Percentiles rank a stretch among this genome's conserved stretches.
Evolutionary conservation across 2,113 vertebrate genomes (phyloP).

Genomic region (Onychostruthus taczanowskii): DNA sequence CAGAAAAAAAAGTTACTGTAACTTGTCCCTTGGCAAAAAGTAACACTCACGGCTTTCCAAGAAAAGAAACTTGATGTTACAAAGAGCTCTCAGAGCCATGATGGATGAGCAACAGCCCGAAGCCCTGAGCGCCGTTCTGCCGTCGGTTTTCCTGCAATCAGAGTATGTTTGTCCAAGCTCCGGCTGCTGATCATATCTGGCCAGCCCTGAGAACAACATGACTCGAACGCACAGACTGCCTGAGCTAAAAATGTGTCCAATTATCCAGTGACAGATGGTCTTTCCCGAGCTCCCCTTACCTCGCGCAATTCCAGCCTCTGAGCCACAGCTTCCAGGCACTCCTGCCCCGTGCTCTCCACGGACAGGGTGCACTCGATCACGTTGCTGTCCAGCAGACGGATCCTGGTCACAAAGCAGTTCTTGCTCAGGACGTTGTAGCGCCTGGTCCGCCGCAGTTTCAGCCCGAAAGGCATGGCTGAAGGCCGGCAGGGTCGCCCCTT

Average conservation of each 20-base stretch:
- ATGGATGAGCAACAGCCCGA: neutral
- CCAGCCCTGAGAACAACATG: neutral
- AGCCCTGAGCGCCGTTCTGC: neutral
- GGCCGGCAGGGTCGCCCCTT: neutral
- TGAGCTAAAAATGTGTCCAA: neutral
- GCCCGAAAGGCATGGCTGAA: conserved; percentile 90
- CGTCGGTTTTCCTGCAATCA: neutral
- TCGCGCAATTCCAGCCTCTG: conserved; percentile 94
- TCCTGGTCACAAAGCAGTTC: conserved; percentile 95
- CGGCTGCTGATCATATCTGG: neutral
- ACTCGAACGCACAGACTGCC: neutral
- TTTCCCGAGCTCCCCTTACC: conserved; percentile 69
- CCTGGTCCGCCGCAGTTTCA: conserved; percentile 89
- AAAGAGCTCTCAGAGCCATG: neutral
- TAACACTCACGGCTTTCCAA: neutral
- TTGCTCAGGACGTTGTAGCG: conserved; percentile 98
- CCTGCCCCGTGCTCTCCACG: conserved; percentile 94
- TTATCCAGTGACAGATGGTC: neutral
- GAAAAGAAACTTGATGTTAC: neutral
- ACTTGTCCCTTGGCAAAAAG: neutral
- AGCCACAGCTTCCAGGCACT: conserved; percentile 94
- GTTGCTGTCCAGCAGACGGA: conserved; percentile 88
- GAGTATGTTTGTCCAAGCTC: neutral
- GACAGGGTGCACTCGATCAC: conserved; percentile 94
- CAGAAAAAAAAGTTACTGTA: neutral